A percentile compares a stretch with the other conserved stretches of the same genome.
These are phyloP conservation scores for Thermophis baileyi DNA, from an alignment of 2,113 vertebrate genomes.

Conservation along the genomic window DNA sequence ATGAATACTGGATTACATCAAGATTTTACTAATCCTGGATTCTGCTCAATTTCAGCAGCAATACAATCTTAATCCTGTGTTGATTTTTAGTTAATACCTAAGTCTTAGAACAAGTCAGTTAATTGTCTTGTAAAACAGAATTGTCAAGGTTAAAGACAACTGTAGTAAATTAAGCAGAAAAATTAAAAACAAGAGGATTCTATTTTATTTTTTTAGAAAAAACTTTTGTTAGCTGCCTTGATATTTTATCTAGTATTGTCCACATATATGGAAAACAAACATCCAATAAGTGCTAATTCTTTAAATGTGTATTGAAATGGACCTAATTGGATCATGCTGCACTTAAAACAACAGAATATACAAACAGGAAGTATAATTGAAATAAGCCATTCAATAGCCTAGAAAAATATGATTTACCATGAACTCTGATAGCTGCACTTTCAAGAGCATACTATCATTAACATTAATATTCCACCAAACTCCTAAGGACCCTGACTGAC, in stretches of 20 bases:
- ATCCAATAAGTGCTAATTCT: neutral
- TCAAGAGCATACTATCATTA: neutral
- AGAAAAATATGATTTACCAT: neutral
- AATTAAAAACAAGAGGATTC: neutral
- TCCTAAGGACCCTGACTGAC: neutral
- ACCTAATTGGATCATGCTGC: neutral
- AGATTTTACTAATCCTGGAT: neutral
- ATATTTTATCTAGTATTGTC: neutral
- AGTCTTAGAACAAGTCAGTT: conserved; percentile 5
- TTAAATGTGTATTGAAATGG: neutral
- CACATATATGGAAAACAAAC: neutral
- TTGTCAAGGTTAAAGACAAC: neutral
- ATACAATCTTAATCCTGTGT: neutral
- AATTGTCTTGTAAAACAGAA: neutral
- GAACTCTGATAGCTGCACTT: neutral
- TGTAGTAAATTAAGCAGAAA: neutral
- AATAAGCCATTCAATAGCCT: neutral
- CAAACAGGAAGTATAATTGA: neutral
- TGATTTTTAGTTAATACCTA: neutral
- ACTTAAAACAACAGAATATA: neutral
- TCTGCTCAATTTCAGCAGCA: neutral
- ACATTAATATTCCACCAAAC: neutral
- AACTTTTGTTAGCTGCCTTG: neutral
- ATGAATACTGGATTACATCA: neutral
- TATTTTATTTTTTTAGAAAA: neutral